phyloP scores from a whole-genome alignment of 1,140 invertebrate genomes.

The Sipha flava region DNA sequence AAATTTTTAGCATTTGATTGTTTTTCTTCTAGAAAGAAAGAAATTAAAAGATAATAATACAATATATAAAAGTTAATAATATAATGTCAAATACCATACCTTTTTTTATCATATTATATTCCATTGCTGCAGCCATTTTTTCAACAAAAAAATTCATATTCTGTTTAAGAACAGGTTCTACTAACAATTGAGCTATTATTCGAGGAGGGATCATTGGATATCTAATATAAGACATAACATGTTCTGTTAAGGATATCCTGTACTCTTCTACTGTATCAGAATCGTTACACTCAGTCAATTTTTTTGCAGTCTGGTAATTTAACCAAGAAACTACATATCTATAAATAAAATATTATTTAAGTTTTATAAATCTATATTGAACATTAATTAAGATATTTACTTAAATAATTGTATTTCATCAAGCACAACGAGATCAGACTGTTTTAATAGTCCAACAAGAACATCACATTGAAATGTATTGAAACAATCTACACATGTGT shows the following conservation, averaged over 20 bases:
- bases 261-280: constrained; percentile 48
- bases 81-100: neutral
- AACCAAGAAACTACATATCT: constrained; percentile 69
- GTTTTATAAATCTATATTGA: constrained; percentile 37
- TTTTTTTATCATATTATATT: constrained; percentile 1
- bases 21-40: neutral
- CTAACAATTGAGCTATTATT: constrained; percentile 68
- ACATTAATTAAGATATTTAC: constrained; percentile 39
- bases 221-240: constrained; percentile 67
- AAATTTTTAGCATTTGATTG: constrained; percentile 39
- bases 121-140: constrained; percentile 63
- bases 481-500: constrained; percentile 70
- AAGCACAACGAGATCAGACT: constrained; percentile 79
- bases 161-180: constrained; percentile 66
- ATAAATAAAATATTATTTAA: constrained; percentile 4
- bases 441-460: constrained; percentile 65
- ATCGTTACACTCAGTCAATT: constrained; percentile 35
- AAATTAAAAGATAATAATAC: neutral
- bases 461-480: constrained; percentile 71
- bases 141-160: constrained; percentile 84
- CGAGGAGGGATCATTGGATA: constrained; percentile 89
- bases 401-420: constrained; percentile 79
- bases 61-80: too few species aligned
- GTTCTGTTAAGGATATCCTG: constrained; percentile 58
- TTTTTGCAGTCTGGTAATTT: constrained; percentile 44